Evolutionary conservation across 2,797 vertebrate species (phyloP).

Genomic region (Peromyscus melanophrys): DNA sequence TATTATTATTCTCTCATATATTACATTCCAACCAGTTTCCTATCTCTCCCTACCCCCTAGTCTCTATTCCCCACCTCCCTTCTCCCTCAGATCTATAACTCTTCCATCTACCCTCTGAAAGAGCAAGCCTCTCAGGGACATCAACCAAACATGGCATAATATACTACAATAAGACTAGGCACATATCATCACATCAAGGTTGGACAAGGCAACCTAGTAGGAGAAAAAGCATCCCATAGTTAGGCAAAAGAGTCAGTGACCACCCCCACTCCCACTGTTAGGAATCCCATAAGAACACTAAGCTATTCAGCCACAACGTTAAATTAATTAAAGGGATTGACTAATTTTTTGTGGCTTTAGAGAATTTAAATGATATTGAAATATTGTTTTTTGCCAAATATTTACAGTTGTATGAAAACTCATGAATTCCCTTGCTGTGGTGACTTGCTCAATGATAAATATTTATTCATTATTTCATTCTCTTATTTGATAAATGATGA

Average conservation of each 20-base stretch:
- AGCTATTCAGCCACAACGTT: background rate
- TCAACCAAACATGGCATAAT: background rate
- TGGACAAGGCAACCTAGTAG: background rate
- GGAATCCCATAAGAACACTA: background rate
- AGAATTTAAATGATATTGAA: constrained; percentile 55
- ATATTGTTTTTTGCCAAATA: background rate
- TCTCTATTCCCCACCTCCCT: background rate
- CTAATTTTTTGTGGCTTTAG: background rate
- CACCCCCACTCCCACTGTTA: background rate
- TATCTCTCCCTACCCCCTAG: background rate
- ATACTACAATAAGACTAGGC: background rate
- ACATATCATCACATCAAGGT: background rate
- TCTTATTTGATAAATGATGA: constrained; percentile 4
- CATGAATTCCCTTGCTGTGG: background rate
- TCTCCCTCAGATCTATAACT: background rate
- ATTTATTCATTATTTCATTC: constrained; percentile 18
- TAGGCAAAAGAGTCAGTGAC: background rate
- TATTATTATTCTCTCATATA: background rate
- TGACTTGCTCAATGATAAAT: constrained; percentile 35
- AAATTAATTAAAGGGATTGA: background rate
- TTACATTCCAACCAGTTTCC: background rate
- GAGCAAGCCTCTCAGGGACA: background rate
- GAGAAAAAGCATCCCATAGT: background rate
- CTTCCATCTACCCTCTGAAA: background rate
- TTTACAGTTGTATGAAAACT: constrained; percentile 33